These are phyloP conservation scores for Pimephales promelas DNA, from an alignment of 2,113 vertebrate species.

Conservation along the genomic window DNA sequence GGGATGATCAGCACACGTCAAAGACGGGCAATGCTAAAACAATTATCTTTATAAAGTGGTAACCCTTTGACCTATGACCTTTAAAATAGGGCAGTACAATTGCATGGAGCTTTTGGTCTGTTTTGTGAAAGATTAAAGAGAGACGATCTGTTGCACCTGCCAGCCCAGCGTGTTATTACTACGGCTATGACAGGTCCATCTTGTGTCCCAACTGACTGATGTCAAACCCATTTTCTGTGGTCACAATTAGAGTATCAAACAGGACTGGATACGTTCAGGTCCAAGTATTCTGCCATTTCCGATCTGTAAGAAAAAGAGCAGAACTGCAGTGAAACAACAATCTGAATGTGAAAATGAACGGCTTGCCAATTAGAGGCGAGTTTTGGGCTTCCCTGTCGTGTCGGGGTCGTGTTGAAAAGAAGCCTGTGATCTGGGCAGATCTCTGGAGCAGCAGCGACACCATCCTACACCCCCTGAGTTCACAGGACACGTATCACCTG, in stretches of 20 bases:
- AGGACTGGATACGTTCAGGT: background rate
- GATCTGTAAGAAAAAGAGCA: background rate
- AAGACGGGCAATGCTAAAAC: slow-evolving; percentile 31
- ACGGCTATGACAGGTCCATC: background rate
- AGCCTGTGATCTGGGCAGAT: slow-evolving; percentile 23
- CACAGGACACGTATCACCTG: slow-evolving; percentile 62
- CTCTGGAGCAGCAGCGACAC: slow-evolving; percentile 29
- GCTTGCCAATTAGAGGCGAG: slow-evolving; percentile 24
- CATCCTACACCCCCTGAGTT: slow-evolving; percentile 69
- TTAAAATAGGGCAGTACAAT: background rate
- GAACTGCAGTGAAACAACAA: slow-evolving; percentile 13
- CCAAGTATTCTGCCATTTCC: background rate
- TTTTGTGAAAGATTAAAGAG: slow-evolving; percentile 34
- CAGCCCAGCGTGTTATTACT: slow-evolving; percentile 17
- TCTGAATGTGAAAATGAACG: slow-evolving; percentile 26
- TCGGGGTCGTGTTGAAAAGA: slow-evolving; percentile 24
- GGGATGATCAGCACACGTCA: slow-evolving; percentile 16
- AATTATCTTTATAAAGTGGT: slow-evolving; percentile 28
- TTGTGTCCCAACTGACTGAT: background rate
- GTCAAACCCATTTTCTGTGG: background rate
- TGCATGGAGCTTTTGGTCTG: slow-evolving; percentile 2
- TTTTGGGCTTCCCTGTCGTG: slow-evolving; percentile 35
- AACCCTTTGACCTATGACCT: slow-evolving; percentile 49
- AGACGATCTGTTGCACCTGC: slow-evolving; percentile 39
- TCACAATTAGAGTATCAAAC: background rate